Conservation (phyloP, 1,140 invertebrate species). For the Oryctes rhinoceros region DNA sequence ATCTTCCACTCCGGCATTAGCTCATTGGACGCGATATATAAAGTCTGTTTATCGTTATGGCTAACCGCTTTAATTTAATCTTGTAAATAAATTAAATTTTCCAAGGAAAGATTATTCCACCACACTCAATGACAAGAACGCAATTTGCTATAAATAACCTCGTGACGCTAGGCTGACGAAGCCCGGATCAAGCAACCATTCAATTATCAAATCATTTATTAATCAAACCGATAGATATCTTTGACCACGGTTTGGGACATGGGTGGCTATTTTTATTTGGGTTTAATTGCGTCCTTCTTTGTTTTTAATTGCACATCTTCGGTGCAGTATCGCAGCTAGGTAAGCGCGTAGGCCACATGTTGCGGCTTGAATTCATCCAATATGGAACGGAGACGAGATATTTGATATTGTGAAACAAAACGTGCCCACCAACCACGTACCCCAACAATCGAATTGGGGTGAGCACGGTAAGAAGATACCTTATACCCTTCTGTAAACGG, state of each 20-base stretch:
- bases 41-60: no score
- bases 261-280: background rate
- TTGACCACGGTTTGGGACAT: background rate
- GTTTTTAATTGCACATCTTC: conserved; percentile 10
- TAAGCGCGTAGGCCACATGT: conserved; percentile 23
- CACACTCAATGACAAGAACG: background rate
- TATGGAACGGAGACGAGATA: background rate
- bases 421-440: background rate
- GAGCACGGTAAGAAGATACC: conserved; percentile 1
- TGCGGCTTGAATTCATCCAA: background rate
- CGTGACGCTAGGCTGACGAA: background rate
- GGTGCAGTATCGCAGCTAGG: background rate
- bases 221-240: background rate
- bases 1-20: no score
- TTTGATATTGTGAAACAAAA: conserved; percentile 20
- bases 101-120: no score
- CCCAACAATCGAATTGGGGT: conserved; percentile 25
- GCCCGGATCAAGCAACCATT: background rate
- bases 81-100: no score
- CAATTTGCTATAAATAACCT: background rate
- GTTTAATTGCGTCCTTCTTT: background rate
- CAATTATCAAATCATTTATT: no score
- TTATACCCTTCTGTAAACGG: background rate
- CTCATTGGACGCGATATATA: no score
- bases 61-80: no score